Evolutionary conservation across 2,113 vertebrate species (phyloP).

Genomic region (Halichoeres trimaculatus): DNA sequence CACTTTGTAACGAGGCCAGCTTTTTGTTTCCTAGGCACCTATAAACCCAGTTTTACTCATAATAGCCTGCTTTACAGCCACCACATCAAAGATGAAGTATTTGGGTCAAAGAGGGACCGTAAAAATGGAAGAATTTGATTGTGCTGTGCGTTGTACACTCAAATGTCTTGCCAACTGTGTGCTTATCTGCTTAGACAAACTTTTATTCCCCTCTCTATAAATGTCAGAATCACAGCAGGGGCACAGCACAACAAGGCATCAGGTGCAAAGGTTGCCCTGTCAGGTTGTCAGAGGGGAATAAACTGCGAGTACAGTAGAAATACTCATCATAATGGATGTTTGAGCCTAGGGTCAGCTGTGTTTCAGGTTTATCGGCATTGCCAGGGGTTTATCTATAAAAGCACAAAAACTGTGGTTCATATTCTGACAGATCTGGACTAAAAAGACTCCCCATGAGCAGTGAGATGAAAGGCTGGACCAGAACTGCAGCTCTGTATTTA

Average conservation of each 20-base stretch:
- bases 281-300: slow-evolving; percentile 37
- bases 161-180: not conserved
- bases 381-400: slow-evolving; percentile 37
- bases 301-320: not conserved
- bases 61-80: slow-evolving; percentile 44
- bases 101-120: slow-evolving; percentile 50
- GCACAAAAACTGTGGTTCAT: slow-evolving; percentile 38
- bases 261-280: slow-evolving; percentile 35
- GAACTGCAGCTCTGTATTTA: slow-evolving; percentile 26
- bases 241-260: not conserved
- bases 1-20: slow-evolving; percentile 35
- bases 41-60: slow-evolving; percentile 53
- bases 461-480: slow-evolving; percentile 54
- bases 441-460: slow-evolving; percentile 53
- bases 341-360: slow-evolving; percentile 10
- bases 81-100: slow-evolving; percentile 63
- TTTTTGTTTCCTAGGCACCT: slow-evolving; percentile 37
- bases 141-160: slow-evolving; percentile 29
- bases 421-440: slow-evolving; percentile 56
- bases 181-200: slow-evolving; percentile 12
- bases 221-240: slow-evolving; percentile 29
- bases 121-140: slow-evolving; percentile 61
- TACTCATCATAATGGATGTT: slow-evolving; percentile 8
- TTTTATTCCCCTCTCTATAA: slow-evolving; percentile 16
- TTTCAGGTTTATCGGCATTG: slow-evolving; percentile 21